A percentile compares a stretch with the other conserved stretches of the same genome.
Evolutionary conservation across 2,888 invertebrate species (phyloP).

Genomic region (Chydorus sphaericus): DNA sequence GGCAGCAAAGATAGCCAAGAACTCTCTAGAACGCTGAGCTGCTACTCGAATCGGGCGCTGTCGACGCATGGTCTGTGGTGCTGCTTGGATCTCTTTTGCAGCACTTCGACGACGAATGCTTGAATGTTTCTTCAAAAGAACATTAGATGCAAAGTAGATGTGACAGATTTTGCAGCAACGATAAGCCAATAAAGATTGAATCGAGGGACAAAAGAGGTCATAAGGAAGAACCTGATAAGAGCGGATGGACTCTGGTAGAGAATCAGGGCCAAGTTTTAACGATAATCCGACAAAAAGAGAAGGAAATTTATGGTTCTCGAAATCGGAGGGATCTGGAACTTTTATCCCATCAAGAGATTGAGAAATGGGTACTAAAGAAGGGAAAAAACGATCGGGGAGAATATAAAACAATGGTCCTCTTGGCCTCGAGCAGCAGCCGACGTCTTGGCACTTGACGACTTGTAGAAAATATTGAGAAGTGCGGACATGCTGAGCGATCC

Average conservation of each 20-base stretch:
- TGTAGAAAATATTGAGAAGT: not conserved
- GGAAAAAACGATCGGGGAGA: conserved; percentile 8
- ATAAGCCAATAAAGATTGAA: not conserved
- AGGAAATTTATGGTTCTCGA: not conserved
- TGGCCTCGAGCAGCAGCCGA: not conserved
- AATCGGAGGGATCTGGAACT: not conserved
- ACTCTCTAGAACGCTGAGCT: not conserved
- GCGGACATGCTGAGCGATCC: not conserved
- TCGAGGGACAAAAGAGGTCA: not conserved
- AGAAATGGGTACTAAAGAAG: not conserved
- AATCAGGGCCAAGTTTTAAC: not conserved
- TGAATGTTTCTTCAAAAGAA: not conserved
- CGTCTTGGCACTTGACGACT: not conserved
- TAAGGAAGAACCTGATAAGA: not conserved
- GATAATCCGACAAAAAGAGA: not conserved
- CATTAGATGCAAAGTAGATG: not conserved
- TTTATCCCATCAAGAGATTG: not conserved
- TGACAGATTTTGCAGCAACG: not conserved
- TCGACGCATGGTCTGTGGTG: no score
- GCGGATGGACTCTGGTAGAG: not conserved
- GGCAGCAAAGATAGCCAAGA: not conserved
- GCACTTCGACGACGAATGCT: no score
- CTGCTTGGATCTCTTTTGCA: no score
- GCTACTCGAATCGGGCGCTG: not conserved
- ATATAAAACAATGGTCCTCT: not conserved